Evolutionary conservation across 2,888 invertebrate species (phyloP).

Genomic region (Portevinia maculata): DNA sequence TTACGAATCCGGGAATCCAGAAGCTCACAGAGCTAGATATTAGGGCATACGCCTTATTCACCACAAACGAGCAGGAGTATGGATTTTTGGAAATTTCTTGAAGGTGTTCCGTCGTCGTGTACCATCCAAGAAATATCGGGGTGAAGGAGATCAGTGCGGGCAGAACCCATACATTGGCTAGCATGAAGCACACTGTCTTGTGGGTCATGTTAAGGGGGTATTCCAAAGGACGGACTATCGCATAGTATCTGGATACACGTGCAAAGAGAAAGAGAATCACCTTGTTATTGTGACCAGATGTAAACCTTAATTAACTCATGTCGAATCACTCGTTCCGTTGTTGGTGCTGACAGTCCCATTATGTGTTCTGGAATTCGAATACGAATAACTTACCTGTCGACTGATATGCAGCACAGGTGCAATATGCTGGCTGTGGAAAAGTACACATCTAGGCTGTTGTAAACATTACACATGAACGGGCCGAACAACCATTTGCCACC

Average conservation of each 20-base stretch:
- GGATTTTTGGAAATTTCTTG: constrained; percentile 85
- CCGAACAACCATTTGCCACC: constrained; percentile 94
- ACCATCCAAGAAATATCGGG: constrained; percentile 97
- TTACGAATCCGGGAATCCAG: constrained; percentile 96
- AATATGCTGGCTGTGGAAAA: constrained; percentile 96
- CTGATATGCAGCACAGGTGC: constrained; percentile 96
- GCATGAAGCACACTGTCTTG: constrained; percentile 90
- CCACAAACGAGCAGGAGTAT: constrained; percentile 91
- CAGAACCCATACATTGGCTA: constrained; percentile 95
- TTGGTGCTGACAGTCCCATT: constrained; percentile 25
- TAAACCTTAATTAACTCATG: constrained; percentile 63
- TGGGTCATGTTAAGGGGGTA: constrained; percentile 97
- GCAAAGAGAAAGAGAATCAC: constrained; percentile 22
- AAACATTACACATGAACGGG: constrained; percentile 96
- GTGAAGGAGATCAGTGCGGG: constrained; percentile 96
- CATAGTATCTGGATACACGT: constrained; percentile 88
- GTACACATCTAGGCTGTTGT: constrained; percentile 97
- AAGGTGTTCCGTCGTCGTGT: constrained; percentile 93
- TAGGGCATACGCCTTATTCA: constrained; percentile 93
- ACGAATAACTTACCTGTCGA: constrained; percentile 85
- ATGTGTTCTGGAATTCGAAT: constrained; percentile 16
- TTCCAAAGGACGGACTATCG: constrained; percentile 96
- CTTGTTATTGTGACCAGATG: constrained; percentile 58
- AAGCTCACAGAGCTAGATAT: constrained; percentile 95
- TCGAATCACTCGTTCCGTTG: constrained; percentile 62